A percentile compares a stretch with the other conserved stretches of the same genome.
These are phyloP conservation scores for Danio albolineatus DNA, from an alignment of 2,797 vertebrate genomes.

Conservation along the genomic window DNA sequence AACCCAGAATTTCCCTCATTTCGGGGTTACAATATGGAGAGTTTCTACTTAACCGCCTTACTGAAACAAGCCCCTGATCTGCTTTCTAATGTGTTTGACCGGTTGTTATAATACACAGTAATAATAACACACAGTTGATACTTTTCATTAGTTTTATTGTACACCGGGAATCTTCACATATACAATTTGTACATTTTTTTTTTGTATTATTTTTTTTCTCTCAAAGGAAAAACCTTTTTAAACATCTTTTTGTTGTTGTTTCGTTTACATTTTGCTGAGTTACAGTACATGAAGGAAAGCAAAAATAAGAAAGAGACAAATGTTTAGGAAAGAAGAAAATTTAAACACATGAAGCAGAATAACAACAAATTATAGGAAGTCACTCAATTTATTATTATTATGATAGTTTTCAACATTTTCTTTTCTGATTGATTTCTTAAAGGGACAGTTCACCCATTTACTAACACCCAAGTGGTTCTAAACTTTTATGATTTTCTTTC, in stretches of 20 bases:
- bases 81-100: neutral
- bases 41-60: too few species aligned
- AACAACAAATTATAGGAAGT: conserved; percentile 55
- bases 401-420: neutral
- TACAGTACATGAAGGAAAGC: conserved; percentile 21
- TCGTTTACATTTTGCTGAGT: conserved; percentile 26
- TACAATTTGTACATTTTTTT: conserved; percentile 74
- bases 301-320: conserved; percentile 59
- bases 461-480: too few species aligned
- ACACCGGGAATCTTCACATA: conserved; percentile 78
- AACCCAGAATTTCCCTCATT: too few species aligned
- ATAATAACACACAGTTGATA: conserved; percentile 56
- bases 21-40: too few species aligned
- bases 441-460: too few species aligned
- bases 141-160: conserved; percentile 74
- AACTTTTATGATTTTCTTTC: too few species aligned
- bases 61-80: neutral
- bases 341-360: conserved; percentile 56
- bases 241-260: neutral
- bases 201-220: conserved; percentile 56
- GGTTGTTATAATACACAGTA: neutral
- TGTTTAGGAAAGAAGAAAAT: conserved; percentile 62
- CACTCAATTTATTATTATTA: neutral
- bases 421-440: conserved; percentile 2
- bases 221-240: conserved; percentile 46